Conservation (phyloP, 2,888 invertebrate species). For the Apodemia zela region DNA sequence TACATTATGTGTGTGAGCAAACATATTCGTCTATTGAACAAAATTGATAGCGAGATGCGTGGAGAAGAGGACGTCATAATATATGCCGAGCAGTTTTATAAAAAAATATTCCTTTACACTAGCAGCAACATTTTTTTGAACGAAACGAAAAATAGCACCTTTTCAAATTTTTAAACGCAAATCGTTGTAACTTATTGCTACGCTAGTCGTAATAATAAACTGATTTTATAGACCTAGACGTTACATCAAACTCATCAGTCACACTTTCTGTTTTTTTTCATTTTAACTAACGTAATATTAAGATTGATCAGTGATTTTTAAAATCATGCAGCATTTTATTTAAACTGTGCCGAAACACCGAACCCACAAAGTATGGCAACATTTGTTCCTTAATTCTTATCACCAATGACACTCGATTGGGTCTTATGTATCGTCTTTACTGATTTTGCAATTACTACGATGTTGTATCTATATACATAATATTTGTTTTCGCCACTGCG, state of each 20-base stretch:
- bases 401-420: too few species aligned
- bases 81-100: too few species aligned
- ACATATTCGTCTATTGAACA: too few species aligned
- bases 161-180: not conserved
- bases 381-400: not conserved
- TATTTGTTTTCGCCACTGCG: not conserved
- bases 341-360: not conserved
- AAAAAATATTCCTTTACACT: too few species aligned
- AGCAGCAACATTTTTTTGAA: not conserved
- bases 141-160: not conserved
- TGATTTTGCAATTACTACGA: not conserved
- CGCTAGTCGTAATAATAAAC: conserved; percentile 5
- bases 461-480: not conserved
- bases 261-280: conserved; percentile 31
- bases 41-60: too few species aligned
- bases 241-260: conserved; percentile 25
- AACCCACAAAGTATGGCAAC: not conserved
- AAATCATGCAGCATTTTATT: conserved; percentile 21
- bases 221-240: conserved; percentile 19
- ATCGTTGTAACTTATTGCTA: conserved; percentile 1
- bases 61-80: too few species aligned
- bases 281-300: conserved; percentile 23
- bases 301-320: conserved; percentile 27
- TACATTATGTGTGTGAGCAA: too few species aligned
- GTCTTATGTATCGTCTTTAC: not conserved